Conservation (phyloP, 1,140 invertebrate genomes). For the Eulimnadia texana region DNA sequence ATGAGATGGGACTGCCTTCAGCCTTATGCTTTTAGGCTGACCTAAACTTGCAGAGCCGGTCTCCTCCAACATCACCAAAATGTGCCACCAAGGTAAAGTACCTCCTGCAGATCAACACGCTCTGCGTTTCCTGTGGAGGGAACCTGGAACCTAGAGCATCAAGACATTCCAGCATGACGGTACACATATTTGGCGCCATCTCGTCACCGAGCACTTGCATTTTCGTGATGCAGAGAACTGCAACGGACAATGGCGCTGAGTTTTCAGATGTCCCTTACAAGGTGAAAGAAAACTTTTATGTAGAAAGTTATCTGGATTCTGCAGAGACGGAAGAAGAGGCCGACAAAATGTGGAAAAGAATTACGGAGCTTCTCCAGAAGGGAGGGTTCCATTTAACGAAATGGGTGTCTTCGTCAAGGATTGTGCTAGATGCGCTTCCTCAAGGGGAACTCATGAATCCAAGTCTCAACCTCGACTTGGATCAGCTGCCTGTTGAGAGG, state of each 20-base stretch:
- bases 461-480: not conserved
- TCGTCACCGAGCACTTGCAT: conserved; percentile 2
- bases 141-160: not conserved
- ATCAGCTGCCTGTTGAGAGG: conserved; percentile 9
- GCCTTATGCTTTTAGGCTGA: too few relatives aligned
- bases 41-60: conserved; percentile 19
- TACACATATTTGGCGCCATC: not conserved
- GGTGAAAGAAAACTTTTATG: conserved; percentile 10
- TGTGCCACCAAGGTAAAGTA: conserved; percentile 14
- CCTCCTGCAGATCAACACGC: not conserved
- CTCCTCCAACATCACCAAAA: conserved; percentile 13
- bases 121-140: conserved; percentile 6
- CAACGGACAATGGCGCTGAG: not conserved
- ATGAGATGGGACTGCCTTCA: too few relatives aligned
- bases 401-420: not conserved
- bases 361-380: not conserved
- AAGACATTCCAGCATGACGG: not conserved
- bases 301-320: conserved; percentile 17
- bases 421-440: not conserved
- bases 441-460: not conserved
- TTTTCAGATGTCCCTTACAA: not conserved
- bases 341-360: not conserved
- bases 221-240: not conserved
- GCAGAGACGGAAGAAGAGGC: conserved; percentile 10
- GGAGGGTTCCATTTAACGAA: conserved; percentile 12